These are phyloP conservation scores for Etheostoma perlongum DNA, from an alignment of 2,797 vertebrate genomes.

Conservation along the genomic window DNA sequence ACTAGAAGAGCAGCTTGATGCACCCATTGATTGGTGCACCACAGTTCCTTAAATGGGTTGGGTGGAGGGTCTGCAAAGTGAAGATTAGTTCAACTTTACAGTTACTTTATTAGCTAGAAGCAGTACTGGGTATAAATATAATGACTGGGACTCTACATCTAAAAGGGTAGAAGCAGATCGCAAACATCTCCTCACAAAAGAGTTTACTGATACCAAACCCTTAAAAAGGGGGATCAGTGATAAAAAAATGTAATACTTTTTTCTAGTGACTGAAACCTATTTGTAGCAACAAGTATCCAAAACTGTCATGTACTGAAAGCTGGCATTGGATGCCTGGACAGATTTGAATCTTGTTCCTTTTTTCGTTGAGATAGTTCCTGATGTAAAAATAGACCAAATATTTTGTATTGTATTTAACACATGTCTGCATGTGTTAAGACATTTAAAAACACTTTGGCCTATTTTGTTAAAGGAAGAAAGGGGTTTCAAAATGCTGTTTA, in stretches of 20 bases:
- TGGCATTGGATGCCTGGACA: background rate
- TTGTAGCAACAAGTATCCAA: background rate
- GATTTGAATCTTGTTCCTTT: background rate
- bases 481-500: background rate
- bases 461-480: background rate
- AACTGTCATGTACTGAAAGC: background rate
- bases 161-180: background rate
- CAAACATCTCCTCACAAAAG: background rate
- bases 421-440: background rate
- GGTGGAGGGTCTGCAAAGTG: conserved; percentile 28
- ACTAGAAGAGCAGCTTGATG: conserved; percentile 59
- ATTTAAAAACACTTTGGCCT: background rate
- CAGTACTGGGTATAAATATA: background rate
- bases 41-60: conserved; percentile 24
- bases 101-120: conserved; percentile 5
- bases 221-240: background rate
- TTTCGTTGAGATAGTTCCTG: background rate
- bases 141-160: background rate
- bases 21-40: conserved; percentile 17
- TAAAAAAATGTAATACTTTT: background rate
- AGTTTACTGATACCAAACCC: background rate
- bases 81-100: conserved; percentile 18
- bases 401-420: background rate
- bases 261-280: background rate
- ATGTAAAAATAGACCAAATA: background rate